Conservation (phyloP, 2,797 vertebrate species). For the Lacerta agilis region DNA sequence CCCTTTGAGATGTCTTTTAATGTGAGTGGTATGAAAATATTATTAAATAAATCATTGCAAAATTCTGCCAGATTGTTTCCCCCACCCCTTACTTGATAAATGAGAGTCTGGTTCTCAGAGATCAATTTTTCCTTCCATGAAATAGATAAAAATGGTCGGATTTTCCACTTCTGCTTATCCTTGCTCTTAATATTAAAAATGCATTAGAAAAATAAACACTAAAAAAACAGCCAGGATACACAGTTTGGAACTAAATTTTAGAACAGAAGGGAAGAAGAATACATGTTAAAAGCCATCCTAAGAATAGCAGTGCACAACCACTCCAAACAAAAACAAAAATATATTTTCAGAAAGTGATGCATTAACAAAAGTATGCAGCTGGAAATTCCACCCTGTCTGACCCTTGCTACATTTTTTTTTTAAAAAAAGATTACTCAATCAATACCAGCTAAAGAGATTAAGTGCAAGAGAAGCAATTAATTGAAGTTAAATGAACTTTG, state of each 20-base stretch:
- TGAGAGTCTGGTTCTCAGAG: no score
- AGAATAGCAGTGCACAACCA: slow-evolving; percentile 57
- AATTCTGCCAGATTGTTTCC: no score
- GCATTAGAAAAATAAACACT: neutral
- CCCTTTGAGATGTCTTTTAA: no score
- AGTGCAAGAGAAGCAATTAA: slow-evolving; percentile 73
- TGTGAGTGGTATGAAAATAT: neutral
- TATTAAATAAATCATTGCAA: no score
- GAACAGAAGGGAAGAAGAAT: slow-evolving; percentile 53
- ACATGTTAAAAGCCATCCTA: slow-evolving; percentile 62
- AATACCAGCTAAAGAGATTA: slow-evolving; percentile 75
- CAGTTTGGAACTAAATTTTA: slow-evolving; percentile 35
- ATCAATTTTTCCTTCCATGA: neutral
- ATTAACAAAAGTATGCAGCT: slow-evolving; percentile 33
- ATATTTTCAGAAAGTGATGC: slow-evolving; percentile 62
- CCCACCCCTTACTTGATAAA: no score
- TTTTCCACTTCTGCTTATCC: no score
- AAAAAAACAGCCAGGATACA: neutral
- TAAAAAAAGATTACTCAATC: slow-evolving; percentile 61
- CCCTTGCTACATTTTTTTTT: slow-evolving; percentile 42
- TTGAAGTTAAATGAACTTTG: slow-evolving; percentile 74
- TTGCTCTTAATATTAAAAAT: neutral
- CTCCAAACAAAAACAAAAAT: slow-evolving; percentile 32
- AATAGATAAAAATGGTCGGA: neutral
- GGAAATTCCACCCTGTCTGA: slow-evolving; percentile 67